phyloP scores from a whole-genome alignment of 2,888 invertebrate genomes.

The Drosophila suboccidentalis region DNA sequence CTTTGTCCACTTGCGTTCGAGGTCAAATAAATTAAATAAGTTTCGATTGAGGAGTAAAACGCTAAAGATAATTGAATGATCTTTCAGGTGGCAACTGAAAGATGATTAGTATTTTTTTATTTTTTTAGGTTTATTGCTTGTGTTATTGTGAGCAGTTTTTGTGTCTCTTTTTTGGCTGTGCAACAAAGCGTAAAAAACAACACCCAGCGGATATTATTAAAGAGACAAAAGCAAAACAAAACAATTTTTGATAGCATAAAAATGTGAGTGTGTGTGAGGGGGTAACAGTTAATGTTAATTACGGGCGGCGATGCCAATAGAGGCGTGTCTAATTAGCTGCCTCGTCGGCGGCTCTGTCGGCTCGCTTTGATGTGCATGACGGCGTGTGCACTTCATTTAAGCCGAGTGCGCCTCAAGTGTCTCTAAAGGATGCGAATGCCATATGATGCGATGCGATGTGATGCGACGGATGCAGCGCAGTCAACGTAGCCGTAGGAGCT shows the following conservation, averaged over 20 bases:
- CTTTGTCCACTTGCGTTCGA: not conserved
- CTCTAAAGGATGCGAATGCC: constrained; percentile 70
- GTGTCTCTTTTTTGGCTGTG: constrained; percentile 8
- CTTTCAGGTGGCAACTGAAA: not conserved
- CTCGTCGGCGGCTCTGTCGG: constrained; percentile 60
- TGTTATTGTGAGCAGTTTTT: constrained; percentile 7
- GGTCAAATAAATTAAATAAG: not conserved
- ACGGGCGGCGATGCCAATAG: constrained; percentile 59
- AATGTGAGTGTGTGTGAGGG: constrained; percentile 22
- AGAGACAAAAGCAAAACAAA: constrained; percentile 22
- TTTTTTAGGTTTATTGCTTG: constrained; percentile 9
- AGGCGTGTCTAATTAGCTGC: constrained; percentile 77
- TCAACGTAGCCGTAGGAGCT: not conserved
- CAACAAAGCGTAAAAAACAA: constrained; percentile 22
- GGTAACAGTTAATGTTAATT: constrained; percentile 68
- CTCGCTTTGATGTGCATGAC: constrained; percentile 74
- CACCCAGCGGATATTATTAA: constrained; percentile 21
- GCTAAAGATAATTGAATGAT: not conserved
- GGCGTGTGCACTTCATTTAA: constrained; percentile 78
- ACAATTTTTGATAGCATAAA: constrained; percentile 41
- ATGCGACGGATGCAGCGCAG: constrained; percentile 40
- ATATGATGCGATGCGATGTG: constrained; percentile 36
- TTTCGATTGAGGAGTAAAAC: not conserved
- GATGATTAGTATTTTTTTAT: constrained; percentile 3
- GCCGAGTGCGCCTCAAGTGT: constrained; percentile 76